A percentile compares a stretch with the other conserved stretches of the same genome.
These are phyloP conservation scores for Drosophila saltans DNA, from an alignment of 1,140 invertebrate genomes.

Conservation along the genomic window DNA sequence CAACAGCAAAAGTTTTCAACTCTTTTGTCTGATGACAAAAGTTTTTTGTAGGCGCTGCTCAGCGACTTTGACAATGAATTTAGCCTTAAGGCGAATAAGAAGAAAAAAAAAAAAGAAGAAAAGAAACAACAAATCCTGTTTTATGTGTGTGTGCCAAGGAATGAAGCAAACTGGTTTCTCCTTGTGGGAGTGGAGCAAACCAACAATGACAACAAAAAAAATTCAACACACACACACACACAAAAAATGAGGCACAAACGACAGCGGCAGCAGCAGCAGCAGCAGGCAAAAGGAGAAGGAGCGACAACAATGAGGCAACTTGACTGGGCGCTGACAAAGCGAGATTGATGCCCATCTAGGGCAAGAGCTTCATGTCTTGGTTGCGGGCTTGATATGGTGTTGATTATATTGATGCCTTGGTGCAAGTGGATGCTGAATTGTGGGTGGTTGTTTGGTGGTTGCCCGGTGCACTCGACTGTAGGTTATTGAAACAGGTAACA, in stretches of 20 bases:
- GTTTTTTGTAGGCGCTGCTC: conserved; percentile 57
- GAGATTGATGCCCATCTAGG: conserved; percentile 69
- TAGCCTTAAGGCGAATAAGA: conserved; percentile 66
- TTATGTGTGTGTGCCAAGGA: conserved; percentile 47
- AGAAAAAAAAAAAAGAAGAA: conserved; percentile 39
- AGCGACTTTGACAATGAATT: conserved; percentile 80
- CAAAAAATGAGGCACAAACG: neutral
- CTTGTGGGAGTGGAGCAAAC: conserved; percentile 61
- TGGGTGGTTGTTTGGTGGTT: conserved; percentile 20
- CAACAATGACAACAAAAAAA: neutral
- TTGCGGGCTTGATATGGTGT: conserved; percentile 27
- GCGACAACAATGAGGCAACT: conserved; percentile 69
- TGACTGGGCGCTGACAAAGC: conserved; percentile 74
- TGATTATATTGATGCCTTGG: conserved; percentile 51
- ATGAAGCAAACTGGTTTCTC: conserved; percentile 67
- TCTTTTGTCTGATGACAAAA: conserved; percentile 80
- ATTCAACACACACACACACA: neutral
- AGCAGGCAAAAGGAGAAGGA: conserved; percentile 20
- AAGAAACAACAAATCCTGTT: conserved; percentile 60
- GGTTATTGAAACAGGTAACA: conserved; percentile 39
- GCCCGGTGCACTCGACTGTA: neutral
- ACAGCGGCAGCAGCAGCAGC: conserved; percentile 6
- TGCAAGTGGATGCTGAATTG: conserved; percentile 19
- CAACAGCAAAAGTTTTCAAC: conserved; percentile 65
- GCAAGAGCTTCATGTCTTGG: conserved; percentile 43